phyloP scores from a whole-genome alignment of 2,797 vertebrate genomes.

The Esox masquinongy region DNA sequence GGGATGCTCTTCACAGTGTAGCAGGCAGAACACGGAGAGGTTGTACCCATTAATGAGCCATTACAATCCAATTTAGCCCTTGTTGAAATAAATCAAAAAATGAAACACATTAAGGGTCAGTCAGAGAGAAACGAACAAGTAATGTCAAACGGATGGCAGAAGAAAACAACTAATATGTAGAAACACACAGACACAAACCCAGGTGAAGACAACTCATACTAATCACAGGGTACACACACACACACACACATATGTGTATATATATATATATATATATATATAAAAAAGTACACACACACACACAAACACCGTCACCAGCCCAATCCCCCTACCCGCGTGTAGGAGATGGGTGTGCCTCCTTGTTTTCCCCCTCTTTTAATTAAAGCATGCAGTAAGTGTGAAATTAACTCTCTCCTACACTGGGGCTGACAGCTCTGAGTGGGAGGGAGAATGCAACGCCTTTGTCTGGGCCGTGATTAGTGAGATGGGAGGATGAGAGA shows the following conservation, averaged over 20 bases:
- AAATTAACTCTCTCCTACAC: conserved; percentile 84
- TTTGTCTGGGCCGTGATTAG: conserved; percentile 79
- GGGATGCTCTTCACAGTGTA: not conserved
- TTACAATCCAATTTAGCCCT: conserved; percentile 67
- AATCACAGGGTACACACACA: conserved; percentile 6
- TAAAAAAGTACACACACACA: conserved; percentile 30
- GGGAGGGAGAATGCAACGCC: conserved; percentile 77
- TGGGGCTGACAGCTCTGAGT: conserved; percentile 77
- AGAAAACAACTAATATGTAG: conserved; percentile 26
- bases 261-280: no score
- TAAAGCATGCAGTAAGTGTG: conserved; percentile 85
- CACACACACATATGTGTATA: conserved; percentile 37
- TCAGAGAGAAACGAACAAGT: conserved; percentile 29
- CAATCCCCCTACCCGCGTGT: conserved; percentile 30
- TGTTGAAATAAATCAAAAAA: conserved; percentile 59
- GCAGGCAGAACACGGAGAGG: conserved; percentile 32
- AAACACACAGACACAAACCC: conserved; percentile 13
- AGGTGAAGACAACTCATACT: conserved; percentile 15
- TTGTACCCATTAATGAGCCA: conserved; percentile 57
- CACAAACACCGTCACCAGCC: conserved; percentile 23
- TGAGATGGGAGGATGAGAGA: conserved; percentile 46
- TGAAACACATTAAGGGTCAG: conserved; percentile 44
- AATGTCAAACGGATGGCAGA: conserved; percentile 46
- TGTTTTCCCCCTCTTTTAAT: conserved; percentile 74
- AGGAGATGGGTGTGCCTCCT: conserved; percentile 54